A percentile compares a stretch with the other conserved stretches of the same genome.
These are phyloP conservation scores for Protomyctophum bolini DNA, from an alignment of 2,113 vertebrate genomes.

Conservation along the genomic window DNA sequence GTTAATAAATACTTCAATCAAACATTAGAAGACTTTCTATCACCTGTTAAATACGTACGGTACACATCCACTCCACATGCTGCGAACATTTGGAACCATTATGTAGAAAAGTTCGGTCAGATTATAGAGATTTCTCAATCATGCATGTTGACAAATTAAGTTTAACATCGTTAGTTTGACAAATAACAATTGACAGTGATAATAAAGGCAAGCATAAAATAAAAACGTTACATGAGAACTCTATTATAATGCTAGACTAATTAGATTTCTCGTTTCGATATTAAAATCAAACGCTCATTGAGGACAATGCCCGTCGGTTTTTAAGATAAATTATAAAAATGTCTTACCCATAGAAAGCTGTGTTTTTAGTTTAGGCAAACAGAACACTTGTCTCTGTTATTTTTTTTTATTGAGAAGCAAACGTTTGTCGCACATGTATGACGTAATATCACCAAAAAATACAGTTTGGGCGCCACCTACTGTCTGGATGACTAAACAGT, in stretches of 20 bases:
- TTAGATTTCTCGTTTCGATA: background rate
- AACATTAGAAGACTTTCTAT: no score
- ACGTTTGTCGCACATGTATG: conserved; percentile 47
- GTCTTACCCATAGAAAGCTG: conserved; percentile 39
- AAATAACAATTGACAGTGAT: no score
- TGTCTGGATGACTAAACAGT: background rate
- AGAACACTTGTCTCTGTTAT: background rate
- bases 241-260: background rate
- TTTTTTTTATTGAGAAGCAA: background rate
- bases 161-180: no score
- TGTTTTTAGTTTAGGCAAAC: background rate
- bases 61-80: no score
- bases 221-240: background rate
- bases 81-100: no score
- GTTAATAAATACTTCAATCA: no score
- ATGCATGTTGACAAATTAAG: no score
- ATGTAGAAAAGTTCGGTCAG: no score
- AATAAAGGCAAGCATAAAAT: background rate
- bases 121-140: no score
- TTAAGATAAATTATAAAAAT: background rate
- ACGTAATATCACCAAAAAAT: conserved; percentile 36
- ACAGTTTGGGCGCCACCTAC: conserved; percentile 12
- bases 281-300: background rate
- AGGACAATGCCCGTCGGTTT: background rate
- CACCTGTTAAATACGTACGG: no score